Conservation (phyloP, 2,113 vertebrate species). For the Stegostoma tigrinum region DNA sequence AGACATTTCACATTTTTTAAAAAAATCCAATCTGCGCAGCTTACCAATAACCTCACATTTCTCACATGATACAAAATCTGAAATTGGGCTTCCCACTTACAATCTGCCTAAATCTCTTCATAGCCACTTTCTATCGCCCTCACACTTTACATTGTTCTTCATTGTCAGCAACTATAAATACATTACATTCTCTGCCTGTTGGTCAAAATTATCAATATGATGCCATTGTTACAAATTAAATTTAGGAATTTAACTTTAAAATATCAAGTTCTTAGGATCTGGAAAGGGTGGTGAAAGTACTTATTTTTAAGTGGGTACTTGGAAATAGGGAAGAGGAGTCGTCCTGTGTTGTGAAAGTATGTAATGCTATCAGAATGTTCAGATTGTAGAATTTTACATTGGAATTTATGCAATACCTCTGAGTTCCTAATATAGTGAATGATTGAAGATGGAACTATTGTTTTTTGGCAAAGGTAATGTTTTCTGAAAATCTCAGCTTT, state of each 20-base stretch:
- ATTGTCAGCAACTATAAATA: background rate
- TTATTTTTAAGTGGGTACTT: background rate
- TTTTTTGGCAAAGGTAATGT: background rate
- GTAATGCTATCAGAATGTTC: background rate
- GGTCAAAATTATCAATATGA: background rate
- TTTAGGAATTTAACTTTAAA: background rate
- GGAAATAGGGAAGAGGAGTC: background rate
- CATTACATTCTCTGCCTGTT: background rate
- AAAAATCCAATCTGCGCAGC: background rate
- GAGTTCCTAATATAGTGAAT: background rate
- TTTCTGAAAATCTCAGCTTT: background rate
- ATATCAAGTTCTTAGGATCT: background rate
- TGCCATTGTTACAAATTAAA: background rate
- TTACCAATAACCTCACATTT: background rate
- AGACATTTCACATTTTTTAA: too few relatives aligned
- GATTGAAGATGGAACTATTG: too few relatives aligned
- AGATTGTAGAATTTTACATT: background rate
- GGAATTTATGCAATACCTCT: background rate
- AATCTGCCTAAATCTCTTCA: background rate
- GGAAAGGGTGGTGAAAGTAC: background rate
- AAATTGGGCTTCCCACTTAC: background rate
- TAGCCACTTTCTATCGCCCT: background rate
- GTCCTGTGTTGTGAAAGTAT: background rate
- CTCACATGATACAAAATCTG: background rate
- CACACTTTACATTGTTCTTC: background rate